Conservation (phyloP, 2,888 invertebrate genomes). For the Stenolophus ochropezus region DNA sequence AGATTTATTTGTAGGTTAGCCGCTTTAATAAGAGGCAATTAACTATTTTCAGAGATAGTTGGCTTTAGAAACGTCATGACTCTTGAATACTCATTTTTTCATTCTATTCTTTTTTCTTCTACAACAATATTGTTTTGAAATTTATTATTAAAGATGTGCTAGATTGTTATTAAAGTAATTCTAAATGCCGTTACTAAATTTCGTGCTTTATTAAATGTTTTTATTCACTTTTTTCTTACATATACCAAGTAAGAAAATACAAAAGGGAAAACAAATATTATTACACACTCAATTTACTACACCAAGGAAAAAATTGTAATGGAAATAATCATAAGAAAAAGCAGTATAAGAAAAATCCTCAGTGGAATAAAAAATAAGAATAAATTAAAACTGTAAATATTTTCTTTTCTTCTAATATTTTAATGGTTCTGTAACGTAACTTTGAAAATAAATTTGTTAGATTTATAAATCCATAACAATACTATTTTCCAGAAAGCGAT, state of each 20-base stretch:
- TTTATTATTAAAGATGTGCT: constrained; percentile 25
- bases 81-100: constrained; percentile 30
- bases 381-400: too few species aligned
- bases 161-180: constrained; percentile 26
- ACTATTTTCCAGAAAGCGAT: too few species aligned
- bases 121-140: constrained; percentile 25
- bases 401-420: too few species aligned
- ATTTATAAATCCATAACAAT: too few species aligned
- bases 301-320: too few species aligned
- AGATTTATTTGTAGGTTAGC: constrained; percentile 53
- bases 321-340: too few species aligned
- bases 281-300: neutral
- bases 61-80: constrained; percentile 41
- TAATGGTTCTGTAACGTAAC: too few species aligned
- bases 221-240: neutral
- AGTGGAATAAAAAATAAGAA: too few species aligned
- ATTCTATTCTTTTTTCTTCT: constrained; percentile 29
- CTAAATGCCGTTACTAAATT: neutral
- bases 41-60: constrained; percentile 48
- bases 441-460: too few species aligned
- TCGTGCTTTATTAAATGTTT: constrained; percentile 11
- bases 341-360: too few species aligned
- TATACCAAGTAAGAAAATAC: neutral
- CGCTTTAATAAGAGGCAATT: constrained; percentile 55
- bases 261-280: neutral